phyloP scores from a whole-genome alignment of 35 echinoderm and acorn worm genomes.

The Amphiura filiformis region DNA sequence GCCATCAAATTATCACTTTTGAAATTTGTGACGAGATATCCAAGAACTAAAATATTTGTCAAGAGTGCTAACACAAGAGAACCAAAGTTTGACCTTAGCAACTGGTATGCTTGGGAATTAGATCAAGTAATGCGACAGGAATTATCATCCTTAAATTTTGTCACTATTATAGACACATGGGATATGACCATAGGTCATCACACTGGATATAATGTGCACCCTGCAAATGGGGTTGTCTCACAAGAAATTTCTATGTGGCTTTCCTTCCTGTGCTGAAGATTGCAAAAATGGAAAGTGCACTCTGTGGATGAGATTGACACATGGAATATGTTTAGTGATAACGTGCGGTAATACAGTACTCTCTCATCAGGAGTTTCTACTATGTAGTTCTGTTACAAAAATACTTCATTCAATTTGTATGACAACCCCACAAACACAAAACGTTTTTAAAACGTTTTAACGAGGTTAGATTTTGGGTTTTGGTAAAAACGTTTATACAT shows the following conservation, averaged over 20 bases:
- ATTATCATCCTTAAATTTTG: neutral
- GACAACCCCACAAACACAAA: too few relatives aligned
- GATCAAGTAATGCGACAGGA: slow-evolving; percentile 38
- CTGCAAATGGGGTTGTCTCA: slow-evolving; percentile 6
- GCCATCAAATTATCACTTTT: slow-evolving; percentile 2
- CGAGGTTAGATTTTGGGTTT: neutral
- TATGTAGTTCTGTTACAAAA: too few relatives aligned
- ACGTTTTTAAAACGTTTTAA: too few relatives aligned
- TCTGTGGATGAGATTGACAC: neutral
- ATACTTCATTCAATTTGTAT: neutral
- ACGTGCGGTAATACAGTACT: neutral
- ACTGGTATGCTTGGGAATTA: slow-evolving; percentile 35
- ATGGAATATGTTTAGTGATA: neutral
- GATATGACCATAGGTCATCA: slow-evolving; percentile 37
- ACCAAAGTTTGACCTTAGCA: slow-evolving; percentile 19
- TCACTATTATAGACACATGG: slow-evolving; percentile 38
- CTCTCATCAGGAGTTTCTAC: neutral
- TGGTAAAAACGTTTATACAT: neutral
- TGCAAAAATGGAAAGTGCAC: neutral
- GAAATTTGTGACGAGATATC: neutral
- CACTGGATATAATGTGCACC: slow-evolving; percentile 20
- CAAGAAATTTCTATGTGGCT: slow-evolving; percentile 40
- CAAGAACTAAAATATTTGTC: slow-evolving; percentile 8
- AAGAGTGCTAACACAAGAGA: slow-evolving; percentile 49
- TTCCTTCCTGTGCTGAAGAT: slow-evolving; percentile 15